These are phyloP conservation scores for Balearica regulorum DNA, from an alignment of 2,797 vertebrate species.

Conservation along the genomic window DNA sequence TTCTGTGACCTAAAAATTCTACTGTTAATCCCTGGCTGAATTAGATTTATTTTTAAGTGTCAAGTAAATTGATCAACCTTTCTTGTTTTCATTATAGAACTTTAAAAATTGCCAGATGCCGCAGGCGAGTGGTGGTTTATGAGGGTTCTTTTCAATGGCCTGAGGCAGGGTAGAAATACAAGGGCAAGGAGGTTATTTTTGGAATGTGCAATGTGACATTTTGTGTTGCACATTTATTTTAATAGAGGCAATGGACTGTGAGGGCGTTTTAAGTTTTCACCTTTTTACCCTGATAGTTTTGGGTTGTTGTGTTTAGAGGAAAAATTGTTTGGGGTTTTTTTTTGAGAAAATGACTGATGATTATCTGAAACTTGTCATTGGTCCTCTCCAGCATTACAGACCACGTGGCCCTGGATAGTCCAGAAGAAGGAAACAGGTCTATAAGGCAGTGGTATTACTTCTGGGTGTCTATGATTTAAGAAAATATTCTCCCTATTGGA, in stretches of 20 bases:
- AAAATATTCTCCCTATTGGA: not conserved
- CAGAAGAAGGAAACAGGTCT: not conserved
- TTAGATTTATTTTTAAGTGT: conserved; percentile 4
- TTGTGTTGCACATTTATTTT: not conserved
- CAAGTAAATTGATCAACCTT: not conserved
- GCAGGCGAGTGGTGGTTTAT: not conserved
- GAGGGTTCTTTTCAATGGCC: not conserved
- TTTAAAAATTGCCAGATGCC: conserved; percentile 17
- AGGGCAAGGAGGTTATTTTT: not conserved
- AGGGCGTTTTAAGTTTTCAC: not conserved
- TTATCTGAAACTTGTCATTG: not conserved
- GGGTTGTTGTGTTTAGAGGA: not conserved
- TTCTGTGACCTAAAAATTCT: not conserved
- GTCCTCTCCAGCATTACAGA: not conserved
- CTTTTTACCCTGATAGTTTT: not conserved
- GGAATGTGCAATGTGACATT: not conserved
- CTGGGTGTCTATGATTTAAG: not conserved
- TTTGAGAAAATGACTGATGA: not conserved
- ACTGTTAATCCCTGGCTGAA: not conserved
- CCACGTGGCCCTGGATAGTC: fast-evolving
- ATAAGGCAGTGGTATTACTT: not conserved
- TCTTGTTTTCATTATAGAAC: not conserved
- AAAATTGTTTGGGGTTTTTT: not conserved
- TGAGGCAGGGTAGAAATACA: not conserved
- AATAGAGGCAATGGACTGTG: not conserved